phyloP scores from a whole-genome alignment of 2,113 vertebrate species.

The Chaenocephalus aceratus region DNA sequence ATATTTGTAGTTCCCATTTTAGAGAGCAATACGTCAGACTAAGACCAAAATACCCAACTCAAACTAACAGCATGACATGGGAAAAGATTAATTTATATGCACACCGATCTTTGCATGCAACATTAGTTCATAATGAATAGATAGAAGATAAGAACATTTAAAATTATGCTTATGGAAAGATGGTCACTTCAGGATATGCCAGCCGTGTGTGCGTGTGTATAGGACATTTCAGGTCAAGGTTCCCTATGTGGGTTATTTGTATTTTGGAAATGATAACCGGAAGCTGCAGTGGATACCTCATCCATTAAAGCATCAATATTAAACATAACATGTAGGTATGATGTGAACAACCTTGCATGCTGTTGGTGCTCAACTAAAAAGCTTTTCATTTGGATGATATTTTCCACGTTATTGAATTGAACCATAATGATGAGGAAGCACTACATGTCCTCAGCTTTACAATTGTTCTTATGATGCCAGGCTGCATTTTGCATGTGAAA shows the following conservation, averaged over 20 bases:
- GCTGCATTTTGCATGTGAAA: slow-evolving; percentile 64
- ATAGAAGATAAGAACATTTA: background rate
- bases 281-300: slow-evolving; percentile 78
- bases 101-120: background rate
- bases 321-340: background rate
- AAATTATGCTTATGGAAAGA: background rate
- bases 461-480: background rate
- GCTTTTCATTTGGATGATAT: background rate
- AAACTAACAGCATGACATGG: background rate
- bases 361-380: background rate
- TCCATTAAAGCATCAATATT: slow-evolving; percentile 61
- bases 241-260: slow-evolving; percentile 55
- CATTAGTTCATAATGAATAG: background rate
- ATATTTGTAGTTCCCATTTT: background rate
- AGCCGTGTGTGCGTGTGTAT: background rate
- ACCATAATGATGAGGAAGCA: background rate
- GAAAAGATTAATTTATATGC: background rate
- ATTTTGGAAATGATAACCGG: slow-evolving; percentile 75
- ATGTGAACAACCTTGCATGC: background rate
- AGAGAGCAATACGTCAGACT: background rate
- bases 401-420: background rate
- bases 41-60: background rate
- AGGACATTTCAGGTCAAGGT: slow-evolving; percentile 49
- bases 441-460: background rate
- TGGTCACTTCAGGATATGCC: background rate